Percentiles rank a stretch among this genome's conserved stretches.
Evolutionary conservation across 1,140 invertebrate genomes (phyloP).

Genomic region (Anoplolepis gracilipes): DNA sequence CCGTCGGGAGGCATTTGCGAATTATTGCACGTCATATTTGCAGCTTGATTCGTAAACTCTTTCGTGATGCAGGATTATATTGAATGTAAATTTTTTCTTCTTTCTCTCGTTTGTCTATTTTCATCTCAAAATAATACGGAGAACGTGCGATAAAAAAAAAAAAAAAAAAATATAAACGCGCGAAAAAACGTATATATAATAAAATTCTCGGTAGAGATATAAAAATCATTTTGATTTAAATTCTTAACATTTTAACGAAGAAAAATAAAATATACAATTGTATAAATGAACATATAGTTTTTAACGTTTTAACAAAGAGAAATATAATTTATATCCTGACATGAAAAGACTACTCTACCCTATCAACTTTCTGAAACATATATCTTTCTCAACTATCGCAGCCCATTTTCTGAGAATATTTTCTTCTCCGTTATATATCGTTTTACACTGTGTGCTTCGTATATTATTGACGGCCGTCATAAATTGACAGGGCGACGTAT

Average conservation of each 20-base stretch:
- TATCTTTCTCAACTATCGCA: background rate
- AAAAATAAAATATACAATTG: background rate
- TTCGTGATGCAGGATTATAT: background rate
- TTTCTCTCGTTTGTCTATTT: background rate
- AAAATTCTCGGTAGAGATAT: background rate
- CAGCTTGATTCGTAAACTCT: slow-evolving; percentile 13
- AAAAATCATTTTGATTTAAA: background rate
- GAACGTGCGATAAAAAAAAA: background rate
- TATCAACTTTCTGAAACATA: background rate
- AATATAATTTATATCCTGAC: no score
- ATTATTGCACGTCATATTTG: slow-evolving; percentile 26
- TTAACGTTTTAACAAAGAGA: no score
- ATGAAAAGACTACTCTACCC: no score
- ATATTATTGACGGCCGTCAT: slow-evolving; percentile 39
- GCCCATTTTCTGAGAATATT: background rate
- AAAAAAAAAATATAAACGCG: no score
- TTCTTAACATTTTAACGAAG: background rate
- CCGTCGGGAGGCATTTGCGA: slow-evolving; percentile 33
- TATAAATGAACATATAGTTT: no score
- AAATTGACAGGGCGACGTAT: slow-evolving; percentile 36
- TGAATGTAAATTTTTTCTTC: background rate
- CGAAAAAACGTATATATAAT: background rate
- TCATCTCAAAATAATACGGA: background rate
- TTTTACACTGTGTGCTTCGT: background rate
- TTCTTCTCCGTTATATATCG: background rate